Evolutionary conservation across 1,140 invertebrate genomes (phyloP).

Genomic region (Apis dorsata): DNA sequence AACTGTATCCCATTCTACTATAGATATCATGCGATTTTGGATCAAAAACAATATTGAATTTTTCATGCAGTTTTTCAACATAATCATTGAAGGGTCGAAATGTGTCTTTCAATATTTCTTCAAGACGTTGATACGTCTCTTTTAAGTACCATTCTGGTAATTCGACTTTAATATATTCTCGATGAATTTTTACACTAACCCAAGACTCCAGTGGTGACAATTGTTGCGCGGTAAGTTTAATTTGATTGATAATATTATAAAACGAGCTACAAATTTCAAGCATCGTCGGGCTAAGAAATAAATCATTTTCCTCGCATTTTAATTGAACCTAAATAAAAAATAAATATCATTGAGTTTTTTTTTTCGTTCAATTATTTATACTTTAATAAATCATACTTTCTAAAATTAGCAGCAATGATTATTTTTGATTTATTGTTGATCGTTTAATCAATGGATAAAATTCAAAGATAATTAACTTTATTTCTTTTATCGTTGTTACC

Average conservation of each 20-base stretch:
- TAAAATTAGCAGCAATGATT: not conserved
- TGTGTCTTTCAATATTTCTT: constrained; percentile 59
- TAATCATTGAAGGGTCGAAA: constrained; percentile 70
- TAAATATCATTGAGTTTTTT: not conserved
- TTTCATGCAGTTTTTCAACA: constrained; percentile 27
- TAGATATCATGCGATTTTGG: constrained; percentile 50
- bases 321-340: constrained; percentile 71
- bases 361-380: not conserved
- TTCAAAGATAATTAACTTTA: not conserved
- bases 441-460: not conserved
- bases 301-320: constrained; percentile 72
- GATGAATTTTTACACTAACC: constrained; percentile 30
- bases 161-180: constrained; percentile 61
- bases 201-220: constrained; percentile 78
- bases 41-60: constrained; percentile 60
- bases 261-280: constrained; percentile 72
- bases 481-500: constrained; percentile 44
- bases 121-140: constrained; percentile 66
- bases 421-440: not conserved
- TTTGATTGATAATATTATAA: constrained; percentile 73
- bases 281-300: constrained; percentile 75
- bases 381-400: not conserved
- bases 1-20: constrained; percentile 18
- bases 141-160: constrained; percentile 73
- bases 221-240: constrained; percentile 74